phyloP scores from a whole-genome alignment of 23 tunicate genomes.

The Oikopleura vanhoeffeni region DNA sequence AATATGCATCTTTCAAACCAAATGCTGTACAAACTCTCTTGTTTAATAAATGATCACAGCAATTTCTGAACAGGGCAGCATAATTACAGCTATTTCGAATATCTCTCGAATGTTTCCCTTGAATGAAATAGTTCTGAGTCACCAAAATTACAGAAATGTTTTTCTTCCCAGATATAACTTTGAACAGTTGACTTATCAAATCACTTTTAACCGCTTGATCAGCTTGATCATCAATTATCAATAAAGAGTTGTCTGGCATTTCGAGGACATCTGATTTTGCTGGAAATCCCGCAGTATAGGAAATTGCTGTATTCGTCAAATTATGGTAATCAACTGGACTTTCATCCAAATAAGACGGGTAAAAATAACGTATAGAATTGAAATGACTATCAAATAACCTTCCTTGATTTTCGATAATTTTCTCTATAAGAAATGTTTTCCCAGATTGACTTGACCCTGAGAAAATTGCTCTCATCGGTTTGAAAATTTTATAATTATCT shows the following conservation, averaged over 20 bases:
- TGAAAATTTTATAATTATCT: neutral
- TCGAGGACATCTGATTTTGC: neutral
- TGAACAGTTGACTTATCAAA: neutral
- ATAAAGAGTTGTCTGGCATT: neutral
- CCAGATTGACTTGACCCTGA: conserved; percentile 2
- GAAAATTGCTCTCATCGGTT: neutral
- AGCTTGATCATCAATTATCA: neutral
- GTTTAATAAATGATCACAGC: neutral
- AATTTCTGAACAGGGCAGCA: neutral
- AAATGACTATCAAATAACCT: neutral
- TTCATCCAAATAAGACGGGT: neutral
- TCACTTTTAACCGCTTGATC: neutral
- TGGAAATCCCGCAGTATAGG: neutral
- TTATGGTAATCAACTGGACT: neutral
- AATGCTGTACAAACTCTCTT: neutral
- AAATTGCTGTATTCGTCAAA: neutral
- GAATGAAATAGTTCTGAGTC: neutral
- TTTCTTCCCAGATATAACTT: conserved; percentile 4
- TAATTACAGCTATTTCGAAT: conserved; percentile 6
- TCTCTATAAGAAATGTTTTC: neutral
- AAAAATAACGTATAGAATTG: neutral
- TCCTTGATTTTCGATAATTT: neutral
- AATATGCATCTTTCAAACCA: neutral
- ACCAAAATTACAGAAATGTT: neutral
- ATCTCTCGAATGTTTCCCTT: neutral